A percentile compares a stretch with the other conserved stretches of the same genome.
Evolutionary conservation across 2,888 invertebrate genomes (phyloP).

Genomic region (Odontothrips loti): DNA sequence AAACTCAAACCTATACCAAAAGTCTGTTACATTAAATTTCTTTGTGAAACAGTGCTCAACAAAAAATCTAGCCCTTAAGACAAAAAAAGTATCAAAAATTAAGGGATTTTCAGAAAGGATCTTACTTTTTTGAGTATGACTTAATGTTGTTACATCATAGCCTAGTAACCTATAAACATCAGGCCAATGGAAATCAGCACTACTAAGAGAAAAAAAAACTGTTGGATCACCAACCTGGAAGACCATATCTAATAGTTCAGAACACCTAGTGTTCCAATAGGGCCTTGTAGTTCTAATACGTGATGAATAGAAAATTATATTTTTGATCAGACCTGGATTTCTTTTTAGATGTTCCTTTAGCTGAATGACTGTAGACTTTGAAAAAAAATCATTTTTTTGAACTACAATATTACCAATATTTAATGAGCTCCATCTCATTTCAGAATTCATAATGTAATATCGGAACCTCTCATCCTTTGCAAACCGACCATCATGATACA

Average conservation of each 20-base stretch:
- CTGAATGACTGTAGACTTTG: neutral
- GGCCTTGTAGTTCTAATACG: neutral
- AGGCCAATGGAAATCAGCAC: neutral
- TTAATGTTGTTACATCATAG: neutral
- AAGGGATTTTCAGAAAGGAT: neutral
- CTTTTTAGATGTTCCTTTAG: neutral
- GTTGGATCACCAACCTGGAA: neutral
- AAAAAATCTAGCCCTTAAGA: neutral
- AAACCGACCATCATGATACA: neutral
- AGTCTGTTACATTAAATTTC: constrained; percentile 31
- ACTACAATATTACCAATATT: neutral
- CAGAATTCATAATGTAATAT: neutral
- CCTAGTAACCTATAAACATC: neutral
- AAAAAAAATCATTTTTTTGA: neutral
- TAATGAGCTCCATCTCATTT: neutral
- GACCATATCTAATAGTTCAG: neutral
- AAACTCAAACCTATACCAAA: constrained; percentile 33
- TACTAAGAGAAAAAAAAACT: neutral
- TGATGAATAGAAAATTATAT: neutral
- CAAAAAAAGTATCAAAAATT: neutral
- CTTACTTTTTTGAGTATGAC: neutral
- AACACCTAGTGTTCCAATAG: neutral
- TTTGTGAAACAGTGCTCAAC: neutral
- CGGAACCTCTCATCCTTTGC: neutral
- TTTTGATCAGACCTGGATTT: neutral